Evolutionary conservation across 1,140 invertebrate genomes (phyloP).

Genomic region (Papilio aristodemus): DNA sequence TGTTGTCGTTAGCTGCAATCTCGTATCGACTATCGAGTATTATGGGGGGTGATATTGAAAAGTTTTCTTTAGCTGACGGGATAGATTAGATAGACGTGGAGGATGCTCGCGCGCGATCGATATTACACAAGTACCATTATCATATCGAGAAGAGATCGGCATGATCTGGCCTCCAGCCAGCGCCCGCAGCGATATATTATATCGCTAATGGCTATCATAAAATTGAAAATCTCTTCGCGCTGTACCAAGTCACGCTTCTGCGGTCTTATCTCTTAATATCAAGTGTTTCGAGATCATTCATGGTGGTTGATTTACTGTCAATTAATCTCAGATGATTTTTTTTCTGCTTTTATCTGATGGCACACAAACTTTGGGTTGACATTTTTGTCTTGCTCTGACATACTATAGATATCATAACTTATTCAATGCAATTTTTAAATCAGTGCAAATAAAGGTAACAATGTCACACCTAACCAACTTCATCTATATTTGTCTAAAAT

Average conservation of each 20-base stretch:
- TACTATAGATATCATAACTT: too few relatives aligned
- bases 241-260: constrained; percentile 30
- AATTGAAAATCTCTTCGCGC: constrained; percentile 34
- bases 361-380: too few relatives aligned
- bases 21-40: constrained; percentile 18
- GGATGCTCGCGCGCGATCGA: constrained; percentile 20
- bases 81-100: constrained; percentile 28
- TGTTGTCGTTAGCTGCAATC: constrained; percentile 25
- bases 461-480: too few relatives aligned
- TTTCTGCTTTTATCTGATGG: background rate
- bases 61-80: constrained; percentile 31
- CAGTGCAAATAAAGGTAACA: too few relatives aligned
- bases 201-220: constrained; percentile 33
- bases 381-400: too few relatives aligned
- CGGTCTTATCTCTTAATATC: constrained; percentile 28
- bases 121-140: constrained; percentile 42
- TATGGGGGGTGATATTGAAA: constrained; percentile 25
- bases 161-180: constrained; percentile 33
- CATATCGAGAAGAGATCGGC: constrained; percentile 43
- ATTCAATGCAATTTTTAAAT: too few relatives aligned
- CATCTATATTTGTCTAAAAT: too few relatives aligned
- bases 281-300: constrained; percentile 24
- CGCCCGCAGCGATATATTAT: constrained; percentile 25
- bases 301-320: background rate
- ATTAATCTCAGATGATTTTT: background rate